phyloP scores from a whole-genome alignment of 30 jellyfish, hydroid and myxozoan species.

The Sanderia malayensis region DNA sequence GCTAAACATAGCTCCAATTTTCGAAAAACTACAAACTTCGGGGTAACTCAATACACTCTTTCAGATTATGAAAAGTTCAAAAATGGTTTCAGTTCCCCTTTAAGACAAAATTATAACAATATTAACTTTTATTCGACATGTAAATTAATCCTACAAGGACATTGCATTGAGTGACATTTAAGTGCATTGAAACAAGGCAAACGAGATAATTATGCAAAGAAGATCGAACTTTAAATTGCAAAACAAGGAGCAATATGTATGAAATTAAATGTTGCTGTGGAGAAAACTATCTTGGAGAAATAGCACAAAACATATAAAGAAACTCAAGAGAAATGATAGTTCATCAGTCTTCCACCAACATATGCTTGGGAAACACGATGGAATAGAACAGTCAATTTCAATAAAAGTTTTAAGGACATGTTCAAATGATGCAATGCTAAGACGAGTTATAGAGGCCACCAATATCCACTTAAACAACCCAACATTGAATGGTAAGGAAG shows the following conservation, averaged over 20 bases:
- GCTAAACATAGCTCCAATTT: too few species aligned
- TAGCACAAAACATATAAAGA: neutral
- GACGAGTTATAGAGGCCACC: neutral
- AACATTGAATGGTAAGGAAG: neutral
- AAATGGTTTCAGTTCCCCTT: too few species aligned
- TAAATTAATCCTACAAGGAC: too few species aligned
- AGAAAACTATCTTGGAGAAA: neutral
- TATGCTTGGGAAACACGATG: neutral
- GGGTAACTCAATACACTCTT: too few species aligned
- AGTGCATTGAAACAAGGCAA: too few species aligned
- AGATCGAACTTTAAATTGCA: neutral
- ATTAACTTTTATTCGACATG: too few species aligned
- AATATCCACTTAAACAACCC: neutral
- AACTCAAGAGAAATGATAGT: neutral
- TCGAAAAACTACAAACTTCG: too few species aligned
- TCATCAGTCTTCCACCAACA: neutral
- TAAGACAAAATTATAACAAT: too few species aligned
- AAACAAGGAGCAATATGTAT: neutral
- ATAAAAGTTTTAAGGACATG: neutral
- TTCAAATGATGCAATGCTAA: neutral
- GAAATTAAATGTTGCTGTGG: neutral
- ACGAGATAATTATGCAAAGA: neutral
- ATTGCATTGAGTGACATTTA: too few species aligned
- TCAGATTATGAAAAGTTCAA: too few species aligned
- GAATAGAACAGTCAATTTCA: neutral